A percentile compares a stretch with the other conserved stretches of the same genome.
phyloP scores from a whole-genome alignment of 2,797 vertebrate genomes.

The Galaxias olidus region DNA sequence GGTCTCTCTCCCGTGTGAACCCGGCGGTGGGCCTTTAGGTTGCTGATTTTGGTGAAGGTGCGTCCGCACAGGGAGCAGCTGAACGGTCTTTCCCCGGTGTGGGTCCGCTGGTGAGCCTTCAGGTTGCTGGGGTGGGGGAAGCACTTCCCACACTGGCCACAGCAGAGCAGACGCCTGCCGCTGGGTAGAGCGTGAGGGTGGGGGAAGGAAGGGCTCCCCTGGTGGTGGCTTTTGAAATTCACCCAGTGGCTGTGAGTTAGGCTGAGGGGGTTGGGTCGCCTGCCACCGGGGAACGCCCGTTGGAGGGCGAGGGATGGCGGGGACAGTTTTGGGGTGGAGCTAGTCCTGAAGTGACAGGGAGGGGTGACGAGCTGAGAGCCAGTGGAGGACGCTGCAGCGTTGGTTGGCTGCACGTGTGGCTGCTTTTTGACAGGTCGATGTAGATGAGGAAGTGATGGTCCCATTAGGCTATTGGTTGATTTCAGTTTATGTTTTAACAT shows the following conservation, averaged over 20 bases:
- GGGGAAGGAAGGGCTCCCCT: slow-evolving; percentile 42
- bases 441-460: slow-evolving; percentile 53
- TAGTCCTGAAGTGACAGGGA: slow-evolving; percentile 47
- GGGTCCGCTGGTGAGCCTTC: slow-evolving; percentile 77
- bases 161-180: slow-evolving; percentile 59
- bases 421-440: slow-evolving; percentile 56
- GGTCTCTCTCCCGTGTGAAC: slow-evolving; percentile 80
- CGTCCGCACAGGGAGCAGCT: slow-evolving; percentile 76
- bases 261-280: slow-evolving; percentile 38
- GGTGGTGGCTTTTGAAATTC: slow-evolving; percentile 58
- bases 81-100: slow-evolving; percentile 80
- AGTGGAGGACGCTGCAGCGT: slow-evolving; percentile 36
- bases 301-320: slow-evolving; percentile 45
- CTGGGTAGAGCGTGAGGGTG: slow-evolving; percentile 11
- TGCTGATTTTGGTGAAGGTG: slow-evolving; percentile 82
- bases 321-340: slow-evolving; percentile 59
- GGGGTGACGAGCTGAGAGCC: slow-evolving; percentile 40
- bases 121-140: slow-evolving; percentile 80
- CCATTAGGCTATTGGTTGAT: slow-evolving; percentile 49
- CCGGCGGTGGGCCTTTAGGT: slow-evolving; percentile 78
- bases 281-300: slow-evolving; percentile 46
- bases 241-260: slow-evolving; percentile 44
- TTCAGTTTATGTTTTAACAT: slow-evolving; percentile 37
- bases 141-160: slow-evolving; percentile 74
- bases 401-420: slow-evolving; percentile 23